Evolutionary conservation across 1,140 invertebrate species (phyloP).

Genomic region (Drepana arcuata): DNA sequence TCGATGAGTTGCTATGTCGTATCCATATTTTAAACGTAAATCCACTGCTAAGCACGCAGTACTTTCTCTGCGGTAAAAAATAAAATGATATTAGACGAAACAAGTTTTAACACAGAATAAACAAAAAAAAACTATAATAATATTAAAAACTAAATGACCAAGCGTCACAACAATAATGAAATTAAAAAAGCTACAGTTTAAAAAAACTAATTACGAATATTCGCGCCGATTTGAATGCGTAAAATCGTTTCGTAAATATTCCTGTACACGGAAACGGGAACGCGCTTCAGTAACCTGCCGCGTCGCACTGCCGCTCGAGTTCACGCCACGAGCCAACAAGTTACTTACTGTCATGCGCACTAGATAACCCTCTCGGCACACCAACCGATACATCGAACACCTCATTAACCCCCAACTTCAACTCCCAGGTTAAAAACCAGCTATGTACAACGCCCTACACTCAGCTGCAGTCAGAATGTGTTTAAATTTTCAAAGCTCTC

Average conservation of each 20-base stretch:
- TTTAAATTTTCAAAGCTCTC: conserved; percentile 64
- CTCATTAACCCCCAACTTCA: no score
- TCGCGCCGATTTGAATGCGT: no score
- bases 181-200: neutral
- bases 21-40: no score
- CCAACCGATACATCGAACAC: conserved; percentile 9
- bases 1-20: conserved; percentile 29
- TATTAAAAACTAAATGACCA: neutral
- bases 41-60: no score
- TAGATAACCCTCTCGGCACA: neutral
- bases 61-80: no score
- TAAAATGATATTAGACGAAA: neutral
- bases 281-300: no score
- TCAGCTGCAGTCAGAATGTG: conserved; percentile 34
- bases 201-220: neutral
- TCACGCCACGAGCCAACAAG: neutral
- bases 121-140: neutral
- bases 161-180: neutral
- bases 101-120: neutral
- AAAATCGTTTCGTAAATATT: no score
- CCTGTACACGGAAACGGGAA: no score
- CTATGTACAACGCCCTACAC: neutral
- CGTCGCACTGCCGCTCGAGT: neutral
- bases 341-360: neutral
- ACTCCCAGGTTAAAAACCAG: no score